A percentile compares a stretch with the other conserved stretches of the same genome.
Conservation (phyloP, 1,140 invertebrate genomes). For the Brachionus koreanus region DNA sequence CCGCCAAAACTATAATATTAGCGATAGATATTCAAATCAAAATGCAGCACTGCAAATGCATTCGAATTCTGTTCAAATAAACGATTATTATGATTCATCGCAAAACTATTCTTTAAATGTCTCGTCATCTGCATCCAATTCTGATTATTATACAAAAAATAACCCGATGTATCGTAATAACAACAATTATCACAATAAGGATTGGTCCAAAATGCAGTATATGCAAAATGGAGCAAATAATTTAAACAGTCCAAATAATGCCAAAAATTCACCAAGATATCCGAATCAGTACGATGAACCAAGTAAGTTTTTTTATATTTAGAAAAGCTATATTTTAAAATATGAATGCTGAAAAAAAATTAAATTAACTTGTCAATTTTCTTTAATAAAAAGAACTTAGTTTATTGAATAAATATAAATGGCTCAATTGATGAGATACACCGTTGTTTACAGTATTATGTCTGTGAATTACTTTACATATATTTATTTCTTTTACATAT, state of each 20-base stretch:
- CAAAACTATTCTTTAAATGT: not conserved
- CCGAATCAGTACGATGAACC: not conserved
- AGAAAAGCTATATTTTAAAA: no score
- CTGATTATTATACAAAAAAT: constrained; percentile 8
- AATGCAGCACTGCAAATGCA: not conserved
- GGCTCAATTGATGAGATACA: no score
- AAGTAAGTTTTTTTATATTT: not conserved
- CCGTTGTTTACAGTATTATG: no score
- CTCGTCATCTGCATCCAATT: not conserved
- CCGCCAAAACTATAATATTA: not conserved
- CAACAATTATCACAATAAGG: not conserved
- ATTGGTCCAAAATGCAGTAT: constrained; percentile 14
- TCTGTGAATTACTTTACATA: no score
- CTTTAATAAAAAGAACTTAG: no score
- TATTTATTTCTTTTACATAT: no score
- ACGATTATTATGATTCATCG: not conserved
- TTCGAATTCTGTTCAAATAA: constrained; percentile 1
- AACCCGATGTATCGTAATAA: not conserved
- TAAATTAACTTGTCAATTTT: no score
- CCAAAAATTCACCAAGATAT: constrained; percentile 17
- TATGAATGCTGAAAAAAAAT: no score
- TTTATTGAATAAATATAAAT: no score
- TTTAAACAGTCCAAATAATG: not conserved
- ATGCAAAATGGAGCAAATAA: not conserved
- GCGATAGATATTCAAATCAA: not conserved